A percentile compares a stretch with the other conserved stretches of the same genome.
phyloP scores from a whole-genome alignment of 2,888 invertebrate species.

The Cylloceria caligata region DNA sequence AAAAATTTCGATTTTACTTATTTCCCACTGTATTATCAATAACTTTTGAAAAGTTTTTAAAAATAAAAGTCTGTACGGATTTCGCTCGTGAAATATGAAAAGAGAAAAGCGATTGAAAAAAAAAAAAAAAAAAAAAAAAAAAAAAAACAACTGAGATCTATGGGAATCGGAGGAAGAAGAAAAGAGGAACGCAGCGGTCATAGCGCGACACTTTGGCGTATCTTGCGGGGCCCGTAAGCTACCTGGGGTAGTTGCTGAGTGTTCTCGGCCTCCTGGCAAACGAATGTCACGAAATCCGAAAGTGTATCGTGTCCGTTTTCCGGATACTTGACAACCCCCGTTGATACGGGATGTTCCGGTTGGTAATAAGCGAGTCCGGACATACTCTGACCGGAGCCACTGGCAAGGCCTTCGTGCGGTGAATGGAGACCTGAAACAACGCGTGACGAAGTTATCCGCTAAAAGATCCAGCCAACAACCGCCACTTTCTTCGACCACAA shows the following conservation, averaged over 20 bases:
- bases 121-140: neutral
- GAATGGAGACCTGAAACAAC: slow-evolving; percentile 85
- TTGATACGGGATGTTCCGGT: slow-evolving; percentile 85
- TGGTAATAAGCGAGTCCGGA: slow-evolving; percentile 86
- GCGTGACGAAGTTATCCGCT: slow-evolving; percentile 49
- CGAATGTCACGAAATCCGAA: slow-evolving; percentile 98
- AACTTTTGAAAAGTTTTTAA: too few species aligned
- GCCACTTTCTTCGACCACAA: slow-evolving; percentile 75
- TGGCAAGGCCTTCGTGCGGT: slow-evolving; percentile 86
- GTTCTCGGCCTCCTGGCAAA: slow-evolving; percentile 96
- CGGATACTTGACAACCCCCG: slow-evolving; percentile 88
- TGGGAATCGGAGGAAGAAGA: neutral
- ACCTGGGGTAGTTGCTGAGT: slow-evolving; percentile 92
- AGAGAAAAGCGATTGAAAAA: too few species aligned
- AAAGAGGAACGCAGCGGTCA: slow-evolving; percentile 22
- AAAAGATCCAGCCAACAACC: slow-evolving; percentile 62
- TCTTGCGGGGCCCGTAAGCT: slow-evolving; percentile 77
- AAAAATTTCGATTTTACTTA: too few species aligned
- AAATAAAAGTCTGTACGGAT: too few species aligned
- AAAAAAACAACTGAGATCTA: slow-evolving; percentile 6
- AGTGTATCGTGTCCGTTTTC: slow-evolving; percentile 96
- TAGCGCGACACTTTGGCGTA: slow-evolving; percentile 63
- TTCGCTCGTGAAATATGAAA: too few species aligned
- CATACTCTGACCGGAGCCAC: slow-evolving; percentile 85
- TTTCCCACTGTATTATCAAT: too few species aligned